Evolutionary conservation across 2,113 vertebrate species (phyloP), one percentile per base, ranked within the genome.

Genomic region (Taurulus bubalis): DNA sequence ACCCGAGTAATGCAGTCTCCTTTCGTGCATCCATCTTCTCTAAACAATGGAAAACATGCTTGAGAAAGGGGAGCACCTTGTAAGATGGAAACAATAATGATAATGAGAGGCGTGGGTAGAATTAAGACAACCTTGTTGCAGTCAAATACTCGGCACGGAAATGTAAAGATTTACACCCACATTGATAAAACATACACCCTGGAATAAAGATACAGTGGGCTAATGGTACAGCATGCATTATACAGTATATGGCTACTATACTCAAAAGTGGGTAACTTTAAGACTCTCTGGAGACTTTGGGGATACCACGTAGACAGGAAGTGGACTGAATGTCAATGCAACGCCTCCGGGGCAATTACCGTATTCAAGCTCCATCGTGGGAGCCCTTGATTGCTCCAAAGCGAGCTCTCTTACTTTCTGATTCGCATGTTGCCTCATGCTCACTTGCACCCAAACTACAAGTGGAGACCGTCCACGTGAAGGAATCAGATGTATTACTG

Each of bases 401-500:
- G 62, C 70, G 82, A 51, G 56, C 53, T 63, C 76, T 70, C 68
- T 68, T 51, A 75, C 71, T 85, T 69, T 64, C 62, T 16, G 55
- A 82, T 77, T 83, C 66, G 22, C 72, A 56, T 66, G 66, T 56
- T 71, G 70, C 82, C 24, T 77, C 16, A 2, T 72, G 51, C 71
- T 85, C 65, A n/a, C 67, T 32, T 49, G 79, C 56, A 26, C 74
- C 85, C 72, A 65, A 82, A 66, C 22, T 34, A 18, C 60, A 28
- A 82, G 68, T 7, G 26, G 38, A 75, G 59, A 42, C 47, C 77
- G 78, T 79, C 60, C 45, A 82, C 26, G 7, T 18, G 42, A 72
- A 71, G 49, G 77, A 79, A 68, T 83, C 66, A 73, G 83, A 92
- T 87, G 83, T 85, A 87, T 89, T 75, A 83, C 81, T 14, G 64